Percentiles rank a stretch among this genome's conserved stretches.
Evolutionary conservation across 1,140 invertebrate genomes (phyloP).

Genomic region (Mamestra configurata): DNA sequence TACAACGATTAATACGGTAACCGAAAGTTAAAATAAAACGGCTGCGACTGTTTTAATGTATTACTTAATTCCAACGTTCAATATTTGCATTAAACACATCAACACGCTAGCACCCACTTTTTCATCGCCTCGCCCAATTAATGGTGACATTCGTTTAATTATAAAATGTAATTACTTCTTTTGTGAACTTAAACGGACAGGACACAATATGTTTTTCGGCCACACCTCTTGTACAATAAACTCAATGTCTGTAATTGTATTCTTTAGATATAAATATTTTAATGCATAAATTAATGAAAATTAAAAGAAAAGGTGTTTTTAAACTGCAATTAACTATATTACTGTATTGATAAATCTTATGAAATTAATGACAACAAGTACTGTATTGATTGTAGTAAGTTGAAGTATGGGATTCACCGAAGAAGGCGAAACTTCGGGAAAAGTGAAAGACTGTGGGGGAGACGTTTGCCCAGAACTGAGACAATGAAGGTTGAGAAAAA

Average conservation of each 20-base stretch:
- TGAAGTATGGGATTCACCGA: no score
- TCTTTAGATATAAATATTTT: neutral
- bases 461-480: no score
- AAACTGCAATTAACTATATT: neutral
- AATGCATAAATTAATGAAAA: constrained; percentile 8
- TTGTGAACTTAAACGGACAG: constrained; percentile 65
- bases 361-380: neutral
- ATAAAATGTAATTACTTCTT: constrained; percentile 73
- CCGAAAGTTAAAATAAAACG: constrained; percentile 41
- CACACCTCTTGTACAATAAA: constrained; percentile 52
- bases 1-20: constrained; percentile 24
- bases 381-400: no score
- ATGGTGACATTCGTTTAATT: constrained; percentile 73
- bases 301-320: neutral
- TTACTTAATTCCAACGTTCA: constrained; percentile 46
- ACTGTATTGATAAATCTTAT: neutral
- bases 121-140: constrained; percentile 73
- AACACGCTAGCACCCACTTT: constrained; percentile 70
- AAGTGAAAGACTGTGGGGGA: no score
- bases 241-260: constrained; percentile 5
- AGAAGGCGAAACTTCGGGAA: no score
- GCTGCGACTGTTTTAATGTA: constrained; percentile 18
- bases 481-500: no score
- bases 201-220: constrained; percentile 54
- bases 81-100: constrained; percentile 72